These are phyloP conservation scores for Macrochelys suwanniensis DNA, from an alignment of 2,797 vertebrate species.

Conservation along the genomic window DNA sequence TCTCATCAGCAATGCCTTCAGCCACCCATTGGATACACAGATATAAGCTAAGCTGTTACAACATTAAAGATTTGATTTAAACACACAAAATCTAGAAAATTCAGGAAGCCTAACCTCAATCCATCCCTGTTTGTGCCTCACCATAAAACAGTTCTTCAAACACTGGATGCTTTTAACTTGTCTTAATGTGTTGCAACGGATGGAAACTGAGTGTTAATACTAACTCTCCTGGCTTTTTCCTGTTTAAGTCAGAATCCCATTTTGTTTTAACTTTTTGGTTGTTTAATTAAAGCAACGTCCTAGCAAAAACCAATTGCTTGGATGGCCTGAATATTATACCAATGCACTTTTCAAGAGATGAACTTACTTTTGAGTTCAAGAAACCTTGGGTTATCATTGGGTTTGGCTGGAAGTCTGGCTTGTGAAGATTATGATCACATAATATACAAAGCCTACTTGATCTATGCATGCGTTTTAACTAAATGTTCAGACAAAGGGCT, in stretches of 20 bases:
- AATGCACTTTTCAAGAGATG: constrained; percentile 37
- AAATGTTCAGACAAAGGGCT: constrained; percentile 30
- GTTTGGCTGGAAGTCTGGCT: constrained; percentile 51
- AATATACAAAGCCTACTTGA: constrained; percentile 50
- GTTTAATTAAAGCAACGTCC: constrained; percentile 47
- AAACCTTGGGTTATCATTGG: constrained; percentile 23
- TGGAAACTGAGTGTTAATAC: constrained; percentile 28
- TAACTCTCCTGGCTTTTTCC: constrained; percentile 37
- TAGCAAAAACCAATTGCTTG: constrained; percentile 52
- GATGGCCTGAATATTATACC: constrained; percentile 48
- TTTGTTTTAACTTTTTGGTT: constrained; percentile 61
- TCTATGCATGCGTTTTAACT: constrained; percentile 55
- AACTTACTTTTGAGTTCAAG: constrained; percentile 60
- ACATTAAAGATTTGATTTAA: constrained; percentile 28
- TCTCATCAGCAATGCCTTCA: background rate
- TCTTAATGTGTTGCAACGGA: constrained; percentile 11
- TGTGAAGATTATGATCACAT: constrained; percentile 44
- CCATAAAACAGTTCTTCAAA: constrained; percentile 40
- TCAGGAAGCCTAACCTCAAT: constrained; percentile 14
- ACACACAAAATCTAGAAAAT: constrained; percentile 23
- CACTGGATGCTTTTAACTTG: background rate
- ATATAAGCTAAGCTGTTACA: background rate
- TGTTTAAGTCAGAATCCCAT: constrained; percentile 37
- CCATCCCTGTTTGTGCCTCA: constrained; percentile 11
- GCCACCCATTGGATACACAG: background rate